A percentile compares a stretch with the other conserved stretches of the same genome.
These are phyloP conservation scores for Agonopterix alstromeriana DNA, from an alignment of 2,888 invertebrate genomes.

Conservation along the genomic window DNA sequence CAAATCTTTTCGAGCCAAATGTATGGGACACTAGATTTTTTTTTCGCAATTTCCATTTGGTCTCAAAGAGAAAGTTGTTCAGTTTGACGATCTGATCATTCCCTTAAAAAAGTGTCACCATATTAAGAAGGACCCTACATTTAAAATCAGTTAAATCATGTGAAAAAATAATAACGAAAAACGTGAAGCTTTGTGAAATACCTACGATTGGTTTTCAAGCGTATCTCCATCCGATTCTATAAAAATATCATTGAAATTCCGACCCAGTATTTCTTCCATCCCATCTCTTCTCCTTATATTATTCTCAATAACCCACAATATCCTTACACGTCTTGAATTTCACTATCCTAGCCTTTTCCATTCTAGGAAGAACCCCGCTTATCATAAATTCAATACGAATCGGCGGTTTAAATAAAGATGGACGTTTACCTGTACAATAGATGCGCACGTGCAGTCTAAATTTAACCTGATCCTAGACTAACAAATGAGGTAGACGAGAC, in stretches of 20 bases:
- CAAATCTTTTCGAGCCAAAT: too few species aligned
- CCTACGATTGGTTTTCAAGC: too few species aligned
- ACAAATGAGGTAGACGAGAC: constrained; percentile 2
- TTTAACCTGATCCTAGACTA: constrained; percentile 1
- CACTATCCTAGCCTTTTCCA: background rate
- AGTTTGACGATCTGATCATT: too few species aligned
- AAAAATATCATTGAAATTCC: background rate
- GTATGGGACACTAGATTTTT: too few species aligned
- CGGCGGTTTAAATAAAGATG: background rate
- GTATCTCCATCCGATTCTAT: too few species aligned
- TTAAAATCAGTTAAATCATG: too few species aligned
- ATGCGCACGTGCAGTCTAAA: background rate
- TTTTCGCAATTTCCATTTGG: too few species aligned
- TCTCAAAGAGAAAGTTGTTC: too few species aligned
- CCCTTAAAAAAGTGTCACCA: too few species aligned
- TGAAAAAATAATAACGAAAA: too few species aligned
- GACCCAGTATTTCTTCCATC: background rate
- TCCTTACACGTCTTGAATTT: background rate
- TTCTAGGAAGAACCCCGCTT: background rate
- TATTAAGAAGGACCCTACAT: too few species aligned
- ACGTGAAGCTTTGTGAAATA: too few species aligned
- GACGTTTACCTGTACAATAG: constrained; percentile 1
- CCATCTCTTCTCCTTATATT: background rate
- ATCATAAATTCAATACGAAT: background rate
- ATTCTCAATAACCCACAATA: background rate